phyloP scores from a whole-genome alignment of 2,113 vertebrate species.

The Hemiscyllium ocellatum region DNA sequence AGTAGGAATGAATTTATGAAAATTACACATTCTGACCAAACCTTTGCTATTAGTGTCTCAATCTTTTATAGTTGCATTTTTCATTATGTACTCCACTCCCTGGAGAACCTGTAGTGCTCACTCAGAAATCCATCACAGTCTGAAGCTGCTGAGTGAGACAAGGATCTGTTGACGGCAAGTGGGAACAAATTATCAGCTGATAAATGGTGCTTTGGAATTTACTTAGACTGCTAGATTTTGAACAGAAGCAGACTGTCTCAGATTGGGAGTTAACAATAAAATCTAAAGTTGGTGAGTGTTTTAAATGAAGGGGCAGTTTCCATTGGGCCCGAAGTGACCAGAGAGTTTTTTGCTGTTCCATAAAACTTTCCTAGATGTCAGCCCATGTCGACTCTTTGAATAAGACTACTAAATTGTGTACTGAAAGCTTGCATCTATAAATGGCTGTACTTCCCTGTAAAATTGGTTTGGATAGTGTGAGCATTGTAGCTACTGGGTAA shows the following conservation, averaged over 20 bases:
- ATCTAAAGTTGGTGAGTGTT: not conserved
- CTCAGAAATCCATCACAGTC: not conserved
- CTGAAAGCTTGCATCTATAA: too few relatives aligned
- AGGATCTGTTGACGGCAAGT: not conserved
- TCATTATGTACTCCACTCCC: not conserved
- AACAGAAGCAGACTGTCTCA: not conserved
- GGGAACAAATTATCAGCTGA: not conserved
- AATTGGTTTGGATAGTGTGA: not conserved
- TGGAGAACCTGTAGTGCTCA: not conserved
- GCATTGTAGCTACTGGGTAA: not conserved
- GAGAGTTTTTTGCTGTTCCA: not conserved
- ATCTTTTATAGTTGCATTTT: not conserved
- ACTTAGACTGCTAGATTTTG: not conserved
- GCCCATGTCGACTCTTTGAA: too few relatives aligned
- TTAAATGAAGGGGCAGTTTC: not conserved
- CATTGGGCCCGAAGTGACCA: not conserved
- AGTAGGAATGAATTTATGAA: not conserved
- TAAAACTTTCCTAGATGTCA: not conserved
- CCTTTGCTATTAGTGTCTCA: not conserved
- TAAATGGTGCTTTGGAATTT: not conserved
- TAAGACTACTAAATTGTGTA: not conserved
- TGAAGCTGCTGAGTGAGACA: not conserved
- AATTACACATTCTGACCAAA: not conserved
- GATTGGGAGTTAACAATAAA: too few relatives aligned
- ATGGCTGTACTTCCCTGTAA: too few relatives aligned